phyloP scores from a whole-genome alignment of 2,888 invertebrate species.

The Eupithecia tripunctaria region DNA sequence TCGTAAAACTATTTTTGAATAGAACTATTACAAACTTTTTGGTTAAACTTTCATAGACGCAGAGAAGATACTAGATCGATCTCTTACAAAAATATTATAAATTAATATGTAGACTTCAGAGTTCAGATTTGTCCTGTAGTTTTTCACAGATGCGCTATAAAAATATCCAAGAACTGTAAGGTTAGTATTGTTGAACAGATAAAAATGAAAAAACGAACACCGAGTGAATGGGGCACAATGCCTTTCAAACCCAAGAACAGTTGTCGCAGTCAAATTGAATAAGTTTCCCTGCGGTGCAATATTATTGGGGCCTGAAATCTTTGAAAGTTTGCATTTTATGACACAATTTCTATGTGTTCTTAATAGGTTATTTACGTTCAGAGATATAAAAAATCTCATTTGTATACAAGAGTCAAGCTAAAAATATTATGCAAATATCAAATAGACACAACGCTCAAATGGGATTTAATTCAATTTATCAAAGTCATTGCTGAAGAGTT shows the following conservation, averaged over 20 bases:
- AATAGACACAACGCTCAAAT: background rate
- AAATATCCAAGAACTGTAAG: constrained; percentile 9
- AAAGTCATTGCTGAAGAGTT: background rate
- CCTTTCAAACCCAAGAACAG: constrained; percentile 74
- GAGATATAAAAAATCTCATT: background rate
- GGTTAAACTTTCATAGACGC: too few species aligned
- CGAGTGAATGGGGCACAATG: constrained; percentile 68
- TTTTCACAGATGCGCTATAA: background rate
- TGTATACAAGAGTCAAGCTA: too few species aligned
- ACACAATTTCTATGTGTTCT: constrained; percentile 17
- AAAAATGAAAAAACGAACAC: constrained; percentile 67
- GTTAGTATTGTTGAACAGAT: constrained; percentile 75
- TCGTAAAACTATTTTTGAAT: too few species aligned
- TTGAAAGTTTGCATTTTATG: constrained; percentile 18
- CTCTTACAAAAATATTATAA: too few species aligned
- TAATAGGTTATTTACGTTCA: constrained; percentile 15
- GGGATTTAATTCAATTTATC: background rate
- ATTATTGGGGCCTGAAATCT: constrained; percentile 51
- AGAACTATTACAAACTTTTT: too few species aligned
- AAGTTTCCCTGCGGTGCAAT: constrained; percentile 74
- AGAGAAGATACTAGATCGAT: background rate
- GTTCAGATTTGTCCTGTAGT: background rate
- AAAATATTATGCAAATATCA: too few species aligned
- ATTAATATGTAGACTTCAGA: too few species aligned
- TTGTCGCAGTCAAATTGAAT: constrained; percentile 79